Evolutionary conservation across 2,888 invertebrate genomes (phyloP).

Genomic region (Corythucha ciliata): DNA sequence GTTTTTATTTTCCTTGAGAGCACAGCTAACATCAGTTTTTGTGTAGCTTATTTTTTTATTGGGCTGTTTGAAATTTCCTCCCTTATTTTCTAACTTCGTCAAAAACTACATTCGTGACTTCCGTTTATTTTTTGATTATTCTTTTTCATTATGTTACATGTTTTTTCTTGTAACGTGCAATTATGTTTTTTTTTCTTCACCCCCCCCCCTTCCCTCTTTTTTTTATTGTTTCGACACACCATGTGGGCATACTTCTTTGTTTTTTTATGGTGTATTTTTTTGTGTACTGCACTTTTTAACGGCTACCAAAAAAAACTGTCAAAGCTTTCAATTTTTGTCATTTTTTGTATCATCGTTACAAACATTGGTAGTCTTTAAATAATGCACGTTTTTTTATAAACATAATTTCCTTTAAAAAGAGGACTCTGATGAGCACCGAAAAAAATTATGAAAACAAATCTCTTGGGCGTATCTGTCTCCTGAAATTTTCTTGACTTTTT

Average conservation of each 20-base stretch:
- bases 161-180: not conserved
- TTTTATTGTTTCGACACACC: slow-evolving; percentile 9
- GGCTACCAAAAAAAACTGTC: no score
- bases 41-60: slow-evolving; percentile 28
- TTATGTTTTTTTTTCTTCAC: not conserved
- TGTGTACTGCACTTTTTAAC: no score
- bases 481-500: not conserved
- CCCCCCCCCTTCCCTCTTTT: not conserved
- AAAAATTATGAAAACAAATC: no score
- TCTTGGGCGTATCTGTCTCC: not conserved
- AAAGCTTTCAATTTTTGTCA: no score
- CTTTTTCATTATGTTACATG: slow-evolving; percentile 13
- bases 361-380: no score
- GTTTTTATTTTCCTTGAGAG: no score
- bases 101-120: slow-evolving; percentile 16
- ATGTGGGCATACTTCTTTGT: no score
- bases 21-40: slow-evolving; percentile 31
- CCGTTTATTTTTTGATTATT: slow-evolving; percentile 13
- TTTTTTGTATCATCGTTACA: no score
- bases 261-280: no score
- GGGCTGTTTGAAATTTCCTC: slow-evolving; percentile 23
- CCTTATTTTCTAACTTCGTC: slow-evolving; percentile 8
- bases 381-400: no score
- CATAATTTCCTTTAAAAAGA: no score
- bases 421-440: no score